Evolutionary conservation across 2,888 invertebrate genomes (phyloP).

Genomic region (Spodoptera exigua): DNA sequence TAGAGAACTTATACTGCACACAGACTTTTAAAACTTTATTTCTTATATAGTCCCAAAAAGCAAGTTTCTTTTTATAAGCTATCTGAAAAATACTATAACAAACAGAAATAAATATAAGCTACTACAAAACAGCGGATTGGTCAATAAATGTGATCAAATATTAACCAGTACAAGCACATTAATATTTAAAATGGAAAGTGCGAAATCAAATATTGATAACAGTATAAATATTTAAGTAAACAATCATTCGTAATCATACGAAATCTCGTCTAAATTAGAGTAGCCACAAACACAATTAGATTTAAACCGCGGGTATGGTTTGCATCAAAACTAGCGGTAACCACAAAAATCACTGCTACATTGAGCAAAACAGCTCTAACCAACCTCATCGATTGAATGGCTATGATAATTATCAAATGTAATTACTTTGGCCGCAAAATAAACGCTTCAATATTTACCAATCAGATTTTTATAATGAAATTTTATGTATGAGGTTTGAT

Average conservation of each 20-base stretch:
- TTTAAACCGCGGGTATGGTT: conserved; percentile 32
- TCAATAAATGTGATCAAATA: too few relatives aligned
- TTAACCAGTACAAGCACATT: too few relatives aligned
- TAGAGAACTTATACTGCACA: too few relatives aligned
- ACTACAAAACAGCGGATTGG: too few relatives aligned
- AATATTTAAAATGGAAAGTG: not conserved
- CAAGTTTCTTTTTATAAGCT: too few relatives aligned
- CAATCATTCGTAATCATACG: not conserved
- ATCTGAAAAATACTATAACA: too few relatives aligned
- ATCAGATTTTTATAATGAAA: conserved; percentile 28
- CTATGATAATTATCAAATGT: conserved; percentile 52
- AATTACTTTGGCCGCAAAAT: conserved; percentile 43
- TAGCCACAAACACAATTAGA: conserved; percentile 33
- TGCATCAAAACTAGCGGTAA: conserved; percentile 37
- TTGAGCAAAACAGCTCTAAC: conserved; percentile 26
- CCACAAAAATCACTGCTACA: conserved; percentile 49
- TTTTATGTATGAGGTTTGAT: conserved; percentile 23
- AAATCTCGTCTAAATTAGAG: conserved; percentile 24
- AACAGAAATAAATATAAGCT: too few relatives aligned
- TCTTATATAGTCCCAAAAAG: too few relatives aligned
- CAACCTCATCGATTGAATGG: conserved; percentile 28
- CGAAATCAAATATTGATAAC: not conserved
- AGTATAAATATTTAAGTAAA: not conserved
- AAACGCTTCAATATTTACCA: conserved; percentile 29
- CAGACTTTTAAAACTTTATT: too few relatives aligned